phyloP scores from a whole-genome alignment of 1,140 invertebrate genomes.

The Neoseiulus cucumeris region DNA sequence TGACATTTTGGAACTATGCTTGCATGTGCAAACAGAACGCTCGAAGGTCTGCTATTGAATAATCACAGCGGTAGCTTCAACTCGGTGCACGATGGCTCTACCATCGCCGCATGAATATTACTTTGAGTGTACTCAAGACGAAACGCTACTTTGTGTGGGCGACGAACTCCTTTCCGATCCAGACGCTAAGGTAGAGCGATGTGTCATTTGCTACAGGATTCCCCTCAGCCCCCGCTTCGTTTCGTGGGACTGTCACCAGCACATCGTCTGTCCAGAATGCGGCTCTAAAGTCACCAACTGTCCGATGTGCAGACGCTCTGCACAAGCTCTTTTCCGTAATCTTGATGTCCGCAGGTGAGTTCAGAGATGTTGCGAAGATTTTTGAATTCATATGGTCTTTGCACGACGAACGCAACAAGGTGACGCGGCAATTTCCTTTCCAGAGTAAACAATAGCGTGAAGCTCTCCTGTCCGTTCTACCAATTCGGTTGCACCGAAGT shows the following conservation, averaged over 20 bases:
- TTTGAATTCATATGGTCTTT: too few species aligned
- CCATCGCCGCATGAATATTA: too few species aligned
- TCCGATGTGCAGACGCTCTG: not conserved
- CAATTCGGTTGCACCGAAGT: not conserved
- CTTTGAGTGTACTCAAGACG: not conserved
- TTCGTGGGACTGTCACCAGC: not conserved
- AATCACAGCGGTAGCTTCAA: too few species aligned
- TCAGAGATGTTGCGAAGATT: too few species aligned
- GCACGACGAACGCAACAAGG: too few species aligned
- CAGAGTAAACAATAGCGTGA: not conserved
- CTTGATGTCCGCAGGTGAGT: not conserved
- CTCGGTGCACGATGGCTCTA: too few species aligned
- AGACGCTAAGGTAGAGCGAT: not conserved
- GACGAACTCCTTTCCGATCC: not conserved
- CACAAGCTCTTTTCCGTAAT: not conserved
- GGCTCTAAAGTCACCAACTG: not conserved
- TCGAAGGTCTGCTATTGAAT: too few species aligned
- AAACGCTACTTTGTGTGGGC: not conserved
- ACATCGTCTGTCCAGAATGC: not conserved
- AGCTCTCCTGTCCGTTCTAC: not conserved
- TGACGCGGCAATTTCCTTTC: too few species aligned
- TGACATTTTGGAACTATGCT: too few species aligned
- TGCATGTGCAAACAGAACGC: too few species aligned
- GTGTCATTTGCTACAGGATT: not conserved
- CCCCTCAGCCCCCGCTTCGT: not conserved